Percentiles rank a stretch among this genome's conserved stretches.
Conservation (phyloP, 2,888 invertebrate species). For the Torymus auratus region DNA sequence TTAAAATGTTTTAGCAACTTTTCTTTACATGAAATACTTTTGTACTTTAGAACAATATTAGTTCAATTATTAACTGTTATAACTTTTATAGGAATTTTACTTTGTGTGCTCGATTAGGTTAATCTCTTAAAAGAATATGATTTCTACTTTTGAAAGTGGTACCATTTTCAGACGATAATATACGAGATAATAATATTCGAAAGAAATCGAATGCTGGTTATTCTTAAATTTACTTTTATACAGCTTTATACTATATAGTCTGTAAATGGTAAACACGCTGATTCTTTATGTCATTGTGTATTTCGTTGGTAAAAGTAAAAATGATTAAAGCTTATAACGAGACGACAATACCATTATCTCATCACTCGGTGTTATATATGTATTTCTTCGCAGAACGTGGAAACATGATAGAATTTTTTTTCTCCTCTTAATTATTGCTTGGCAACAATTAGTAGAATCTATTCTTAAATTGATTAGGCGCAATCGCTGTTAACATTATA, state of each 20-base stretch:
- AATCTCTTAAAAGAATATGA: too few species aligned
- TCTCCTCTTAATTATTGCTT: background rate
- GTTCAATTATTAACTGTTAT: too few species aligned
- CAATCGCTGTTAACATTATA: constrained; percentile 1
- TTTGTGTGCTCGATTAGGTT: too few species aligned
- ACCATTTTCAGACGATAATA: too few species aligned
- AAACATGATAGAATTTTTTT: constrained; percentile 16
- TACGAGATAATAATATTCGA: background rate
- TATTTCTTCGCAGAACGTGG: background rate
- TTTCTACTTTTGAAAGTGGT: too few species aligned
- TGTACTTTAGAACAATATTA: too few species aligned
- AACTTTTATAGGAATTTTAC: too few species aligned
- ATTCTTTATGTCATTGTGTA: constrained; percentile 36
- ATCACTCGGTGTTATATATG: background rate
- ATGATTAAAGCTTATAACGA: constrained; percentile 22
- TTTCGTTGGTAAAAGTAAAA: background rate
- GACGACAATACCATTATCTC: background rate
- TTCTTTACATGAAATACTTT: too few species aligned
- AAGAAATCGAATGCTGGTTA: background rate
- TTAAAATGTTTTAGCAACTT: too few species aligned
- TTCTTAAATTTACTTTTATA: background rate
- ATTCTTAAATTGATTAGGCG: constrained; percentile 11
- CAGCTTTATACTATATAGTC: background rate
- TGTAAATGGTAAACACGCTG: background rate
- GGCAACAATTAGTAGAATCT: constrained; percentile 27